A percentile compares a stretch with the other conserved stretches of the same genome.
Evolutionary conservation across 1,140 invertebrate genomes (phyloP).

Genomic region (Antheraea mylitta): DNA sequence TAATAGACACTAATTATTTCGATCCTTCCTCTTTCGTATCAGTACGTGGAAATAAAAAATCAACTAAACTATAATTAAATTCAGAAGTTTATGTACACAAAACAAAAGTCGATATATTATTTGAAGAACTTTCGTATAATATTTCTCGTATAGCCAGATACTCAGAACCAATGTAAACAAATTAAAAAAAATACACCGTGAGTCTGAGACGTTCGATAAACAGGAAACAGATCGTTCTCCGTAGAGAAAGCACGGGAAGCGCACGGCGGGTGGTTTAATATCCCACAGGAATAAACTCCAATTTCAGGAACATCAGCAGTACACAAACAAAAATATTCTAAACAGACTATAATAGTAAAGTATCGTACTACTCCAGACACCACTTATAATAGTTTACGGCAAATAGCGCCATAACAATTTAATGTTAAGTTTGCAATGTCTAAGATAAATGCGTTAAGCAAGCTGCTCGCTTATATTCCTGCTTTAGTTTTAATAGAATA

Average conservation of each 20-base stretch:
- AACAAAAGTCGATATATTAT: too few relatives aligned
- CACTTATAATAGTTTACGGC: slow-evolving; percentile 48
- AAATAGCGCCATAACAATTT: slow-evolving; percentile 50
- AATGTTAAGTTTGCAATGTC: slow-evolving; percentile 26
- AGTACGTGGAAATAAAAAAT: too few relatives aligned
- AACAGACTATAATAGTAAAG: slow-evolving; percentile 39
- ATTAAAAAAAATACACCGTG: slow-evolving; percentile 18
- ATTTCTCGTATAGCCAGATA: neutral
- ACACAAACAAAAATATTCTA: slow-evolving; percentile 53
- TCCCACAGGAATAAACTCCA: slow-evolving; percentile 49
- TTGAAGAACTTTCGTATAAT: too few relatives aligned
- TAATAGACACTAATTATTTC: too few relatives aligned
- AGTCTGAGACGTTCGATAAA: slow-evolving; percentile 34
- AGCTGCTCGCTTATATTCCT: slow-evolving; percentile 17
- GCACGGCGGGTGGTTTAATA: slow-evolving; percentile 44
- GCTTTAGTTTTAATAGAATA: slow-evolving; percentile 1
- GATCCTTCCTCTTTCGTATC: too few relatives aligned
- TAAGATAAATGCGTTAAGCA: slow-evolving; percentile 23
- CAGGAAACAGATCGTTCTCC: slow-evolving; percentile 40
- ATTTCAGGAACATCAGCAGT: slow-evolving; percentile 40
- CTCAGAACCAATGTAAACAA: slow-evolving; percentile 13
- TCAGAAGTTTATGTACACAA: too few relatives aligned
- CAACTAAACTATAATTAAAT: too few relatives aligned
- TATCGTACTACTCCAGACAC: slow-evolving; percentile 27
- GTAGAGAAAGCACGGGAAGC: slow-evolving; percentile 22